Base-by-base conservation (phyloP, 2,797 vertebrate species). In the Steatocranus sp. region DNA sequence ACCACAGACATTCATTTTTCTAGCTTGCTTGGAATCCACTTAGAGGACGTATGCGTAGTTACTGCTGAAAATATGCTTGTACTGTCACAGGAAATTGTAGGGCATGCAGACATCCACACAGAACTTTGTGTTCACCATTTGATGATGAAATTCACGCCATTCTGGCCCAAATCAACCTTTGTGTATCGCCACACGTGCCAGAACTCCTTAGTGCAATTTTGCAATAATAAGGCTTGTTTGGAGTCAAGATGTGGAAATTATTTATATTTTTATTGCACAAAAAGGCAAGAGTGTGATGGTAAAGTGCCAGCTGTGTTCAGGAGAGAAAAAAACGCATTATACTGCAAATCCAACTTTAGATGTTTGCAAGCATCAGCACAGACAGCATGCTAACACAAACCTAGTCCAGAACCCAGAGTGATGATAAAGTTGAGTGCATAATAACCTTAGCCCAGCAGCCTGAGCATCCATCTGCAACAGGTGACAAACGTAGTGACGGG, bases 261-360 rank as follows among this genome's bases (percentile, higher is more conserved):
- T 20, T 63, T 8, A 8, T 63, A 20, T 36, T 63, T 38, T 63
- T 63, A 63, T 63, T 38, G 32, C 58, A 14, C n/a, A 38, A 63
- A 63, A 63, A 7, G 32, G 8, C 36, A 63, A 63, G 0, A 1
- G 58, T 14, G 12, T 0, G 4, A 63, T 14, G n/a, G 8, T 20
- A 1, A 63, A 63, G 18, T 63, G 3, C 18, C 34, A 5, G 4
- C 32, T 38, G 58, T 20, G 34, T 63, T 14, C n/a, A 63, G 58
- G n/a, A 63, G 18, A 63, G 7, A 2, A 14, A 36, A 36, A 63
- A 63, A 12, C 1, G 0, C 58, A 63, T 20, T 63, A 63, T 38
- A 38, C 18, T 63, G 58, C n/a, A 36, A 63, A 63, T 38, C 36
- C 32, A 63, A 63, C 32, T 63, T 63, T 36, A 1, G 32, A 36